phyloP scores from a whole-genome alignment of 2,113 vertebrate species.

The Sisor rabdophorus region DNA sequence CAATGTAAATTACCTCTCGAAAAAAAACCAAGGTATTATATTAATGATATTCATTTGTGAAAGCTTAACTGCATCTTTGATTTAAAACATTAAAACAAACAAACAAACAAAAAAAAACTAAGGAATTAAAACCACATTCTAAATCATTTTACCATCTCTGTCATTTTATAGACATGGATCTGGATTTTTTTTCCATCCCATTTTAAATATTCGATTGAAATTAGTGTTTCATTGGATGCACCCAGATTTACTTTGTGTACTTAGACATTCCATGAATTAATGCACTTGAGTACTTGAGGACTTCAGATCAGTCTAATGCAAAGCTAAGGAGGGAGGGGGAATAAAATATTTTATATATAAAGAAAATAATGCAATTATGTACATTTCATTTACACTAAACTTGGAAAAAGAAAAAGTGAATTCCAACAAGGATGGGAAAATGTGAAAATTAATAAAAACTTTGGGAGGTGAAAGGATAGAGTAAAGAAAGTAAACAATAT shows the following conservation, averaged over 20 bases:
- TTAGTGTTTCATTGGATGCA: constrained; percentile 3
- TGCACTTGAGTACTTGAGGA: background rate
- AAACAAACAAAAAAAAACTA: no score
- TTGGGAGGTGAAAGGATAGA: background rate
- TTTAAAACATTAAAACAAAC: background rate
- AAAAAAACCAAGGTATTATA: background rate
- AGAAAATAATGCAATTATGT: constrained; percentile 12
- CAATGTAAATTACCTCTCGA: background rate
- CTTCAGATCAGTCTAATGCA: background rate
- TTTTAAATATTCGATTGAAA: no score
- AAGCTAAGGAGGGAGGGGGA: background rate
- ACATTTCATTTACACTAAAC: constrained; percentile 27
- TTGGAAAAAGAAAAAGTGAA: background rate
- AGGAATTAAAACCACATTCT: background rate
- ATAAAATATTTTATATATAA: background rate
- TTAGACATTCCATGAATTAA: background rate
- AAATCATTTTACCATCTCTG: background rate
- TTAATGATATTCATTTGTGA: no score
- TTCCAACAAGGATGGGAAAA: background rate
- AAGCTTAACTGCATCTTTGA: background rate
- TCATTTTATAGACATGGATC: background rate
- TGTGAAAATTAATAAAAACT: background rate
- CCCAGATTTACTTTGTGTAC: background rate
- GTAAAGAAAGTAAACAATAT: constrained; percentile 10
- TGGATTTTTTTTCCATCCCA: no score